Conservation (phyloP, 1,140 invertebrate species). For the Polypedilum pembai region DNA sequence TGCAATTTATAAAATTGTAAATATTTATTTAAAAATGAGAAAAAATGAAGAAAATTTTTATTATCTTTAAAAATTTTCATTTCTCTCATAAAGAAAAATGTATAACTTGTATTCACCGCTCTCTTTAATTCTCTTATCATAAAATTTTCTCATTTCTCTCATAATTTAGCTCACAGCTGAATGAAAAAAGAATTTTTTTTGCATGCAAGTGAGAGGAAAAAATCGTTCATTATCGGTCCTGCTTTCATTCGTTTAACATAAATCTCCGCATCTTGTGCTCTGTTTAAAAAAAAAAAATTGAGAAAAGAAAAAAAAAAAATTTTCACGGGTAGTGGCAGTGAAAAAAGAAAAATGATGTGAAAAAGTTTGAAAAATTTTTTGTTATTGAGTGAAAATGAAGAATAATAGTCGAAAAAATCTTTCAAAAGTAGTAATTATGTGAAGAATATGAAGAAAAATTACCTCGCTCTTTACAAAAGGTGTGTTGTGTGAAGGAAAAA, state of each 20-base stretch:
- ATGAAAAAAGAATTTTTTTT: not conserved
- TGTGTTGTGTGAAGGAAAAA: not conserved
- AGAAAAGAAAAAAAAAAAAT: not conserved
- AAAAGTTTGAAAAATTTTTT: not conserved
- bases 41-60: too few relatives aligned
- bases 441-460: too few relatives aligned
- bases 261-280: constrained; percentile 3
- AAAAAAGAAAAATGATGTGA: constrained; percentile 13
- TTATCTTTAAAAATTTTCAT: too few relatives aligned
- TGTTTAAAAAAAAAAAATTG: not conserved
- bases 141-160: not conserved
- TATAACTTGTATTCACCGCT: not conserved
- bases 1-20: too few relatives aligned
- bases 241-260: constrained; percentile 22
- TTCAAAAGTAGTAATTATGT: too few relatives aligned
- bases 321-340: constrained; percentile 21
- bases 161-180: not conserved
- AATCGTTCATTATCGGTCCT: constrained; percentile 25
- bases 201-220: not conserved
- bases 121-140: not conserved
- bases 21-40: too few relatives aligned
- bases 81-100: too few relatives aligned
- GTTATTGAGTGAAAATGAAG: not conserved
- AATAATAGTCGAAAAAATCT: not conserved
- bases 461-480: too few relatives aligned